phyloP scores from a whole-genome alignment of 2,888 invertebrate species.

The Lasioglossum morio region DNA sequence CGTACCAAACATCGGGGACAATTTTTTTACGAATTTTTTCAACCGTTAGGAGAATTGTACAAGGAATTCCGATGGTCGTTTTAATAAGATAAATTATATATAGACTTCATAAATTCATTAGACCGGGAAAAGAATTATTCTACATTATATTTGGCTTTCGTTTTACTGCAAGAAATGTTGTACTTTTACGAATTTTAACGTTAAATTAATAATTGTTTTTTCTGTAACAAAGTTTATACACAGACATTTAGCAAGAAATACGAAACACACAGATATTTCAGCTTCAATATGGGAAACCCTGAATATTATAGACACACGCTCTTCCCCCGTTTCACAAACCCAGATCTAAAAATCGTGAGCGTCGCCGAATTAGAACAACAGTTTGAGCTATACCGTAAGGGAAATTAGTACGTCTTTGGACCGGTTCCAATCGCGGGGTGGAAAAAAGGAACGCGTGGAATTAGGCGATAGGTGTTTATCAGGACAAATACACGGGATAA shows the following conservation, averaged over 20 bases:
- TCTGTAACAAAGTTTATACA: background rate
- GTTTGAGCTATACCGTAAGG: background rate
- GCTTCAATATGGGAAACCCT: background rate
- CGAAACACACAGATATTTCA: background rate
- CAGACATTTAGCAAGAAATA: background rate
- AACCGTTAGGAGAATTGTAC: background rate
- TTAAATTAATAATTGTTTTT: too few relatives aligned
- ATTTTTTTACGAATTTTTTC: background rate
- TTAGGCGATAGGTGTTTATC: slow-evolving; percentile 2
- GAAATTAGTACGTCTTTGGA: background rate
- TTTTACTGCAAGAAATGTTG: too few relatives aligned
- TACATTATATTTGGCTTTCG: too few relatives aligned
- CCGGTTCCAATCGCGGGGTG: background rate
- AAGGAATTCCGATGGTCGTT: background rate
- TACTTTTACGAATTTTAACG: too few relatives aligned
- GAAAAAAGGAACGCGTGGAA: background rate
- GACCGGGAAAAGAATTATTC: too few relatives aligned
- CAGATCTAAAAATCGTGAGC: background rate
- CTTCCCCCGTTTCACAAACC: background rate
- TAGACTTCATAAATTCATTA: background rate
- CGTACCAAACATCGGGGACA: background rate
- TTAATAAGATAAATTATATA: background rate
- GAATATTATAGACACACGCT: background rate
- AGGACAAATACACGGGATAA: background rate
- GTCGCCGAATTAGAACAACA: background rate